A percentile compares a stretch with the other conserved stretches of the same genome.
Conservation (phyloP, 2,113 vertebrate genomes). For the Myanophis thanlyinensis region DNA sequence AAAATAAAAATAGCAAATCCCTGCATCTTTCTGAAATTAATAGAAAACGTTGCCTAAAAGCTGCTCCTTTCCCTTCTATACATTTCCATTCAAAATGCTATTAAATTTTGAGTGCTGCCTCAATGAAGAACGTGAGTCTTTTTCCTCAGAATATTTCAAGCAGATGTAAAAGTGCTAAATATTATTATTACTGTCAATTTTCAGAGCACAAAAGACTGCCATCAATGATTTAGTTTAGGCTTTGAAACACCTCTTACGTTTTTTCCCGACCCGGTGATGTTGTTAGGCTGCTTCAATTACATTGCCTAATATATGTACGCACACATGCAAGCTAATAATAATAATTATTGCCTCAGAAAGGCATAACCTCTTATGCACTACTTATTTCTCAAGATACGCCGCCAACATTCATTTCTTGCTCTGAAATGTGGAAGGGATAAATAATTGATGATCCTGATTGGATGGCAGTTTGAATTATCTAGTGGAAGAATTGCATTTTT, state of each 20-base stretch:
- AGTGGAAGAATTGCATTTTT: constrained; percentile 36
- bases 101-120: constrained; percentile 3
- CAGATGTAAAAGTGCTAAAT: not conserved
- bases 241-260: constrained; percentile 22
- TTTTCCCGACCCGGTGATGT: not conserved
- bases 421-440: constrained; percentile 40
- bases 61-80: not conserved
- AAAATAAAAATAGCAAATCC: not conserved
- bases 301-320: not conserved
- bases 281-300: constrained; percentile 41
- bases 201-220: constrained; percentile 36
- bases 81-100: not conserved
- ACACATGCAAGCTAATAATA: not conserved
- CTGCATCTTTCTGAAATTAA: not conserved
- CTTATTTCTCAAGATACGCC: constrained; percentile 30
- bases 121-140: constrained; percentile 7
- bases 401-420: constrained; percentile 34
- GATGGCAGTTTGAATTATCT: constrained; percentile 60
- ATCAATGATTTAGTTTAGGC: constrained; percentile 32
- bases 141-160: not conserved
- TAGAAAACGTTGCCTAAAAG: not conserved
- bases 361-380: constrained; percentile 9
- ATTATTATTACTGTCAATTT: constrained; percentile 37
- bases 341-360: constrained; percentile 47
- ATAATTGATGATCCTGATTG: constrained; percentile 59